Conservation (phyloP, 2,888 invertebrate genomes). For the Drosophila meridionalis region DNA sequence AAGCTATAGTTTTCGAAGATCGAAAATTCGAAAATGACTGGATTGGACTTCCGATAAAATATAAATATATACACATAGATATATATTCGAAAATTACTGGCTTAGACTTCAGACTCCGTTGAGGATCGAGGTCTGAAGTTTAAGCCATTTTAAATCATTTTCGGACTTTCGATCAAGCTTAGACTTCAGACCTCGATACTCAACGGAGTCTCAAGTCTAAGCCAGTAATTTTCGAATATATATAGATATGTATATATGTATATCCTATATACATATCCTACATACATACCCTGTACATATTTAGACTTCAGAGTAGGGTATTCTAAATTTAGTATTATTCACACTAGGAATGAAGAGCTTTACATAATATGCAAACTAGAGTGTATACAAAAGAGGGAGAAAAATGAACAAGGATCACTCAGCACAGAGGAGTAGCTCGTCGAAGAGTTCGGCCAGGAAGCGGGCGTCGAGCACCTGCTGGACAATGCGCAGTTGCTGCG, state of each 20-base stretch:
- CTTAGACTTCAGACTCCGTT: too few species aligned
- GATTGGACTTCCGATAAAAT: not conserved
- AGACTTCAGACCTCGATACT: too few species aligned
- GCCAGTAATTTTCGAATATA: too few species aligned
- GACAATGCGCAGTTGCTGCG: not conserved
- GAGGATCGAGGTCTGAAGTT: too few species aligned
- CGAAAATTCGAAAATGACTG: not conserved
- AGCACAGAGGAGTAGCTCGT: constrained; percentile 2
- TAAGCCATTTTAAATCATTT: too few species aligned
- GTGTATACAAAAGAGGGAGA: not conserved
- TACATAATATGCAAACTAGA: not conserved
- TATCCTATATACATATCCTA: not conserved
- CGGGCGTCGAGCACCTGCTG: constrained; percentile 9
- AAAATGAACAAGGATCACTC: not conserved
- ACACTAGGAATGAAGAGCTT: not conserved
- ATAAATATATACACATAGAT: too few species aligned
- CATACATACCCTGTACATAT: not conserved
- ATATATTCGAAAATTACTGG: too few species aligned
- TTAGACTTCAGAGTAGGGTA: not conserved
- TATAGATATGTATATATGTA: too few species aligned
- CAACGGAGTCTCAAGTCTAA: too few species aligned
- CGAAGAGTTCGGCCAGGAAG: constrained; percentile 14
- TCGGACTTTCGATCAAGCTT: too few species aligned
- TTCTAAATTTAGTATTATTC: not conserved
- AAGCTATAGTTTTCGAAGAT: not conserved